phyloP scores from a whole-genome alignment of 2,888 invertebrate species.

The Meliscaeva auricollis region DNA sequence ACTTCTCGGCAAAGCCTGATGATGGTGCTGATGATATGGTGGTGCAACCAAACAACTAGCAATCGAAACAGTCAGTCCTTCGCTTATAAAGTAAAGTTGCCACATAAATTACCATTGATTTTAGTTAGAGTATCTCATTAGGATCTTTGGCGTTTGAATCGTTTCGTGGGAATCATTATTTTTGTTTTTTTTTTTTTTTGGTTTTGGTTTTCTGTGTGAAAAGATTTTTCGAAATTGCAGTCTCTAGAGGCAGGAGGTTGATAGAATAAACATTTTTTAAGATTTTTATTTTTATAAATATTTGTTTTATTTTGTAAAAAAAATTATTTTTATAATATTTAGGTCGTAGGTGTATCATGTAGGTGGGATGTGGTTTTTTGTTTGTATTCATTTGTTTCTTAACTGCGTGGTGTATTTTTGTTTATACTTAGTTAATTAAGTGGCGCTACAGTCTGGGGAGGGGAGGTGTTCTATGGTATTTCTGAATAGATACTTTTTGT shows the following conservation, averaged over 20 bases:
- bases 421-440: background rate
- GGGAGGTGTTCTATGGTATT: background rate
- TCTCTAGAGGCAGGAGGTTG: conserved; percentile 1
- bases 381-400: too few species aligned
- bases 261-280: background rate
- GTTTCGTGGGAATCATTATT: conserved; percentile 51
- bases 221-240: conserved; percentile 5
- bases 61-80: conserved; percentile 45
- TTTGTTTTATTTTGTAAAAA: background rate
- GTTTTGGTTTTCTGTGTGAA: conserved; percentile 24
- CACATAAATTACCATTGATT: conserved; percentile 73
- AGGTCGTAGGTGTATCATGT: conserved; percentile 18
- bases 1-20: background rate
- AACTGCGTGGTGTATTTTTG: background rate
- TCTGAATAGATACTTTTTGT: background rate
- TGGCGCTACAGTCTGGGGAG: background rate
- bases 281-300: background rate
- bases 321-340: background rate
- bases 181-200: conserved; percentile 7
- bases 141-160: conserved; percentile 49
- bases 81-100: conserved; percentile 60
- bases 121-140: conserved; percentile 69
- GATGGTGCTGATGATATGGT: background rate
- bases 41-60: background rate
- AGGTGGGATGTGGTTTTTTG: background rate